These are phyloP conservation scores for Rattus rattus DNA, from an alignment of 2,113 vertebrate genomes.

Conservation along the genomic window DNA sequence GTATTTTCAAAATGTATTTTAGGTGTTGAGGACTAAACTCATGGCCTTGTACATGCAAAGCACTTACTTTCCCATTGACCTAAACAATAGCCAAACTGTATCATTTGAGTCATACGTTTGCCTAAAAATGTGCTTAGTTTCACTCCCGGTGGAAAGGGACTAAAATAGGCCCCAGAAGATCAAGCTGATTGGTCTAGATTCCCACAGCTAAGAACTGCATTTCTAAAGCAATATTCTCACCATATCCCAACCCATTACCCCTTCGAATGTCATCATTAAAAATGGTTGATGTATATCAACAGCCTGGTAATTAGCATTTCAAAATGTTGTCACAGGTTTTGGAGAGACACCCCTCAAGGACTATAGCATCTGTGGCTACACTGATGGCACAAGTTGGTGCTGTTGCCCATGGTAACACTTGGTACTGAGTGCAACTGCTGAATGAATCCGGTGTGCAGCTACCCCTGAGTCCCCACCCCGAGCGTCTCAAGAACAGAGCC, in stretches of 20 bases:
- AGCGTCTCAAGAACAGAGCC: neutral
- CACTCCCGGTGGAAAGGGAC: conserved; percentile 4
- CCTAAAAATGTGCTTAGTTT: neutral
- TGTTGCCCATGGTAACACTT: accelerated
- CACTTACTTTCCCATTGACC: neutral
- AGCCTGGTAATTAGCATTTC: neutral
- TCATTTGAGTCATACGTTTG: neutral
- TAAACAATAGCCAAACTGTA: neutral
- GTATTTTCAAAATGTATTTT: neutral
- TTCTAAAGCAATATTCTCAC: neutral
- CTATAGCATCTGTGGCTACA: too few species aligned
- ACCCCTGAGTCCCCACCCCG: accelerated
- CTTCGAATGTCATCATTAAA: neutral
- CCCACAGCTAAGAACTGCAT: neutral
- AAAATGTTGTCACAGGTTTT: neutral
- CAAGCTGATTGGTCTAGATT: neutral
- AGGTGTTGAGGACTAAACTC: neutral
- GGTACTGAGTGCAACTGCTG: accelerated
- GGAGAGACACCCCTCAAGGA: neutral
- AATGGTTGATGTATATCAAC: neutral
- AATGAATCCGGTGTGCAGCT: accelerated
- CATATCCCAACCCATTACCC: too few species aligned
- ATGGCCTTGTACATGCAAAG: too few species aligned
- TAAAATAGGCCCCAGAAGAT: neutral
- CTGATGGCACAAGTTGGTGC: neutral